A percentile compares a stretch with the other conserved stretches of the same genome.
Evolutionary conservation across 2,888 invertebrate genomes (phyloP).

Genomic region (Perizoma affinitatum): DNA sequence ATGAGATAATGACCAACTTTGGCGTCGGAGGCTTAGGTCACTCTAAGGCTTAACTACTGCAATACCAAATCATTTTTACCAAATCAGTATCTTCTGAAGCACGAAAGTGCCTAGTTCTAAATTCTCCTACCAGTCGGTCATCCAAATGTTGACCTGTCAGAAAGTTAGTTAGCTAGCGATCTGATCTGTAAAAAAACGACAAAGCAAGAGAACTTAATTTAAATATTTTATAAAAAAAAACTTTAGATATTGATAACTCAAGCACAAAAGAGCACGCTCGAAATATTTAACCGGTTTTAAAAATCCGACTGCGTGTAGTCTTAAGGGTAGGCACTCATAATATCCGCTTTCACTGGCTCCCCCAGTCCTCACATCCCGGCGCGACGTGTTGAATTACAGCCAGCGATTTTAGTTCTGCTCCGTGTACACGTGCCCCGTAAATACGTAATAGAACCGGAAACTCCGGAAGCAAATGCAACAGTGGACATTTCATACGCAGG

Average conservation of each 20-base stretch:
- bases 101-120: too few species aligned
- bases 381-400: constrained; percentile 24
- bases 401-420: constrained; percentile 17
- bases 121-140: too few species aligned
- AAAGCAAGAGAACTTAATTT: not conserved
- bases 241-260: too few species aligned
- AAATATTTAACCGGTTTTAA: not conserved
- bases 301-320: not conserved
- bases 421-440: constrained; percentile 27
- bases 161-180: too few species aligned
- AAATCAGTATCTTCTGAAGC: too few species aligned
- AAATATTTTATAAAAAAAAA: not conserved
- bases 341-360: constrained; percentile 52
- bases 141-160: too few species aligned
- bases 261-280: too few species aligned
- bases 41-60: too few species aligned
- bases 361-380: constrained; percentile 7
- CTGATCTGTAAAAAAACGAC: too few species aligned
- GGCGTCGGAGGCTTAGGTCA: too few species aligned
- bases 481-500: constrained; percentile 14
- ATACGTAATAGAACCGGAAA: constrained; percentile 21
- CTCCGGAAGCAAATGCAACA: constrained; percentile 19
- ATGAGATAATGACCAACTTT: too few species aligned
- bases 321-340: constrained; percentile 45
- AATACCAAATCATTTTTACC: too few species aligned